phyloP scores from a whole-genome alignment of 64 coral and sea anemone species.

The Anthopleura sola region DNA sequence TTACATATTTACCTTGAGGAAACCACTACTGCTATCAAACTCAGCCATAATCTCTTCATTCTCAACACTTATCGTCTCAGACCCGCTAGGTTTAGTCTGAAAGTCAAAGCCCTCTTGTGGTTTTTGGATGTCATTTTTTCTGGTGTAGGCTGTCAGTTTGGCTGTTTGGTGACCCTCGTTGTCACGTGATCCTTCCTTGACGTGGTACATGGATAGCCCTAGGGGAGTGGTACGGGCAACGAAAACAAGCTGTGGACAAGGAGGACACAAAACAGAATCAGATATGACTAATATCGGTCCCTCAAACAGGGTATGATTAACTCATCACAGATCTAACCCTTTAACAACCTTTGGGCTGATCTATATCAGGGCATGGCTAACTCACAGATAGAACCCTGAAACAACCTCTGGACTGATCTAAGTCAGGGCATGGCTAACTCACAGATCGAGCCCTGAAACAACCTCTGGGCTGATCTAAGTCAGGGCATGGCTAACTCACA shows the following conservation, averaged over 20 bases:
- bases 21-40: conserved; percentile 71
- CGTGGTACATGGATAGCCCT: conserved; percentile 35
- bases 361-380: too few relatives aligned
- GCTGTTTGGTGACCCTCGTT: neutral
- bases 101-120: conserved; percentile 59
- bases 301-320: too few relatives aligned
- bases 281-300: too few relatives aligned
- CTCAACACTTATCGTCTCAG: conserved; percentile 67
- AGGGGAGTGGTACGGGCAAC: conserved; percentile 57
- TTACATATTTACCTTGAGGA: conserved; percentile 50
- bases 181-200: neutral
- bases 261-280: too few relatives aligned
- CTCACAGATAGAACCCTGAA: too few relatives aligned
- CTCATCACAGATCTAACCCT: too few relatives aligned
- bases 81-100: conserved; percentile 39
- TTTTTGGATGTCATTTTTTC: neutral
- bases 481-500: too few relatives aligned
- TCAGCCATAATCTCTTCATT: conserved; percentile 78
- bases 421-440: too few relatives aligned
- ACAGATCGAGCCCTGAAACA: too few relatives aligned
- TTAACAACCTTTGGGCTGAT: too few relatives aligned
- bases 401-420: too few relatives aligned
- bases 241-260: conserved; percentile 53
- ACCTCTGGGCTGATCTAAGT: too few relatives aligned
- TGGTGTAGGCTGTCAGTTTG: conserved; percentile 41